Evolutionary conservation across 2,888 invertebrate species (phyloP).

Genomic region (Meandrusa payeni): DNA sequence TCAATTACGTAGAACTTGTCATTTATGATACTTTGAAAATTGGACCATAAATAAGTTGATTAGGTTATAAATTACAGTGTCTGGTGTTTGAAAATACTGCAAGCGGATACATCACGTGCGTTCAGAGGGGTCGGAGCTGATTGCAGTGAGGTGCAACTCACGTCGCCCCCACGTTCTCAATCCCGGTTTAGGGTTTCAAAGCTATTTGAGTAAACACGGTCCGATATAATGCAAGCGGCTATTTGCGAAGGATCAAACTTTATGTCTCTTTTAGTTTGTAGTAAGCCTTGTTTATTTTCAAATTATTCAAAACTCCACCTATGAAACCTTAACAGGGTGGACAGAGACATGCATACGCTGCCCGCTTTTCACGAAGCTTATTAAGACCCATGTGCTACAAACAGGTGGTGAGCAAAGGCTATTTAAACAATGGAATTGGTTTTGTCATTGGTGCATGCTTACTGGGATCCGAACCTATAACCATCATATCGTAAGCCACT

Average conservation of each 20-base stretch:
- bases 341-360: no score
- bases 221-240: constrained; percentile 14
- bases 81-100: constrained; percentile 42
- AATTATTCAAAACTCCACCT: not conserved
- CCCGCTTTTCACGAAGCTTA: no score
- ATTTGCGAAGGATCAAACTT: constrained; percentile 12
- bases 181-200: constrained; percentile 42
- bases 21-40: constrained; percentile 29
- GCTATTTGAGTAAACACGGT: constrained; percentile 30
- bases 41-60: constrained; percentile 31
- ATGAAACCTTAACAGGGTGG: no score
- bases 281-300: not conserved
- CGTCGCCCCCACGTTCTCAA: constrained; percentile 44
- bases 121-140: constrained; percentile 54
- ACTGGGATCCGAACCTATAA: no score
- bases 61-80: constrained; percentile 30
- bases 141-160: constrained; percentile 66
- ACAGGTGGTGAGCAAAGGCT: no score
- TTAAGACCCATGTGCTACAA: no score
- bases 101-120: constrained; percentile 61
- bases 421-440: no score
- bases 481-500: no score
- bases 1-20: constrained; percentile 50
- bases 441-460: no score
- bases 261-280: constrained; percentile 4